Conservation (phyloP, 64 coral and sea anemone species). For the Montipora capricornis region DNA sequence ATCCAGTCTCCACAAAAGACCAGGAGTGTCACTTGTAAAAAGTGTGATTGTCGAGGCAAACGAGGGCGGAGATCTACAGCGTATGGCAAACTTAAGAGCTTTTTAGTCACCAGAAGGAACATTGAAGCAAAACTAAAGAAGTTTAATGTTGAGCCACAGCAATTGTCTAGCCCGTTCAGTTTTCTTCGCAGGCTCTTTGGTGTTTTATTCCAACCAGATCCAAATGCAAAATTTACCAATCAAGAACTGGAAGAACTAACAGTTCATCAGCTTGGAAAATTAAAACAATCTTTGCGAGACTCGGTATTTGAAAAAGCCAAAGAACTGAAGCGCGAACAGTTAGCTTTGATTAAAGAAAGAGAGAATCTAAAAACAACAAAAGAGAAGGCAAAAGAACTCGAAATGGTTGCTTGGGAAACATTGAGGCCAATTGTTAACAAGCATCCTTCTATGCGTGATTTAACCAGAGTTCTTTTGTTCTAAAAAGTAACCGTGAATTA, state of each 20-base stretch:
- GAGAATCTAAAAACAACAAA: background rate
- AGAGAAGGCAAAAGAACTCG: slow-evolving; percentile 22
- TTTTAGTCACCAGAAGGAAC: background rate
- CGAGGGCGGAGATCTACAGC: background rate
- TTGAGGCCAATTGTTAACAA: slow-evolving; percentile 6
- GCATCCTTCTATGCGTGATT: slow-evolving; percentile 20
- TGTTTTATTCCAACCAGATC: background rate
- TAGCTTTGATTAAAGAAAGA: background rate
- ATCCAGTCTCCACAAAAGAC: background rate
- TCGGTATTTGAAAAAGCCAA: slow-evolving; percentile 6
- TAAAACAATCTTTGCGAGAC: background rate
- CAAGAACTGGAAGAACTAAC: slow-evolving; percentile 29
- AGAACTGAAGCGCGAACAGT: background rate
- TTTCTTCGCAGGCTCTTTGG: slow-evolving; percentile 39
- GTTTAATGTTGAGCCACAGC: slow-evolving; percentile 8
- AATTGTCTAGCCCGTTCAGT: background rate
- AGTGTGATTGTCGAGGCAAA: background rate
- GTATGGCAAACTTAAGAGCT: slow-evolving; percentile 6
- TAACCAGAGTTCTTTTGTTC: slow-evolving; percentile 40
- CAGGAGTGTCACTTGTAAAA: background rate
- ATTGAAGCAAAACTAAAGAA: slow-evolving; percentile 34
- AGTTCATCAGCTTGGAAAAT: background rate
- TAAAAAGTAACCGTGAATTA: background rate
- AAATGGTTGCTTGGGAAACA: slow-evolving; percentile 6
- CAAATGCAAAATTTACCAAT: background rate